Percentiles rank a stretch among this genome's conserved stretches.
These are phyloP conservation scores for Sarcophaga variegata DNA, from an alignment of 2,888 invertebrate species.

Conservation along the genomic window DNA sequence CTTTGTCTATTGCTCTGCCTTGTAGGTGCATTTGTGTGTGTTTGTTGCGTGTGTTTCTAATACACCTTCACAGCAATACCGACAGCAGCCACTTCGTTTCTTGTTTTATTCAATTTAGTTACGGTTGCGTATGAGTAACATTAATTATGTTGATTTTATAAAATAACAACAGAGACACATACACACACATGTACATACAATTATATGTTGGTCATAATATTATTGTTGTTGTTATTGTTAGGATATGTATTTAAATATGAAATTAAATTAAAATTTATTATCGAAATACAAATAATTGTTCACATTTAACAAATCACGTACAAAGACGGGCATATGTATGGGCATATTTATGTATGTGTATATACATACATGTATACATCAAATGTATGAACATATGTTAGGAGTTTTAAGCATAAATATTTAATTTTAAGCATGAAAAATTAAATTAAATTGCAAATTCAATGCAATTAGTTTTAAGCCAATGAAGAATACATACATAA, in stretches of 20 bases:
- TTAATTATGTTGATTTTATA: conserved; percentile 61
- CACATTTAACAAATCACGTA: conserved; percentile 32
- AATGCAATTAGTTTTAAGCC: background rate
- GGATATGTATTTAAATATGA: background rate
- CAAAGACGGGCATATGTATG: background rate
- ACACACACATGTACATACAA: background rate
- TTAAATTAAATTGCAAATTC: background rate
- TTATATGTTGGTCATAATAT: too few species aligned
- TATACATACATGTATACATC: background rate
- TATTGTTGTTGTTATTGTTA: background rate
- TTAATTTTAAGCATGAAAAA: background rate
- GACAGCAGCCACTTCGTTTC: background rate
- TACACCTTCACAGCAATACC: background rate
- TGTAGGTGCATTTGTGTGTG: background rate
- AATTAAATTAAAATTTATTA: conserved; percentile 54
- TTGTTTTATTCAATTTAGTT: conserved; percentile 40
- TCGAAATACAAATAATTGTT: conserved; percentile 46
- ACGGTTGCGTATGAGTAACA: conserved; percentile 43
- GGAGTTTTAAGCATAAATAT: background rate
- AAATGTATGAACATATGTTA: background rate
- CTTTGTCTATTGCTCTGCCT: background rate
- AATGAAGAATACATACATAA: too few species aligned
- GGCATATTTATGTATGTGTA: background rate
- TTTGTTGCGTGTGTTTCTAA: background rate
- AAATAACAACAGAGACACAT: background rate